Base-by-base conservation (phyloP, 2,113 vertebrate species). In the Triplophysa dalaica region DNA sequence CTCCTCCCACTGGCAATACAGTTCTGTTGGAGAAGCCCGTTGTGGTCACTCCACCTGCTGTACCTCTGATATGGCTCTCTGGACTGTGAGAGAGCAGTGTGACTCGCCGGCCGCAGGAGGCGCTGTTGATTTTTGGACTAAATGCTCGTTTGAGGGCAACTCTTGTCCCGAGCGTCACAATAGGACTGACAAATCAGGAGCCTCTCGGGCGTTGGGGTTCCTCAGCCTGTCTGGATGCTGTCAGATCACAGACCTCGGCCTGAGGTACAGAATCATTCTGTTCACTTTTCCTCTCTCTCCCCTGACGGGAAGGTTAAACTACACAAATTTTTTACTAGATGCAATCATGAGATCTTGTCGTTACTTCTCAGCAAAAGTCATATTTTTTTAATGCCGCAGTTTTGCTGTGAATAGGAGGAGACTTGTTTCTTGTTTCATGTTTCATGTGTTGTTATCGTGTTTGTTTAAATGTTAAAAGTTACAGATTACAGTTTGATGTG, bases 151-250 rank as follows among this genome's bases (percentile, higher is more conserved):
- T 78, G 92, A 85, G 84, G 92, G 85, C 83, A 92, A 92, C 26
- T 52, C 82, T 67, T 91, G 91, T 89, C 87, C 89, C 81, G 90
- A 90, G 87, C 91, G 85, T 86, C 90, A 92, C 70, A 92, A 92
- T 81, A 89, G 91, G 87, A 92, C 91, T 89, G 78, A 84, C 3
- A 91, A 89, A 50, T 91, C 93, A 85, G 92, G 93, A 90, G 88
- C 86, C 69, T 93, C 89, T 45, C 93, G 97, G 79, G 87, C 91
- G 17, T 93, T 99, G 86, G 92, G 90, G 72, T 98, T 99, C 87
- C 96, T 99, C 92, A 99, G 98, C 85, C 92, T 99, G 72, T 99
- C 98, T 52, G 98, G 98, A 87, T 99, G 98, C 90, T 97, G 94
- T 81, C 96, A 96, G 91, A 90, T 99, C 91, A 99, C 98, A 86